Evolutionary conservation across 2,113 vertebrate species (phyloP).

Genomic region (Glareola pratincola): DNA sequence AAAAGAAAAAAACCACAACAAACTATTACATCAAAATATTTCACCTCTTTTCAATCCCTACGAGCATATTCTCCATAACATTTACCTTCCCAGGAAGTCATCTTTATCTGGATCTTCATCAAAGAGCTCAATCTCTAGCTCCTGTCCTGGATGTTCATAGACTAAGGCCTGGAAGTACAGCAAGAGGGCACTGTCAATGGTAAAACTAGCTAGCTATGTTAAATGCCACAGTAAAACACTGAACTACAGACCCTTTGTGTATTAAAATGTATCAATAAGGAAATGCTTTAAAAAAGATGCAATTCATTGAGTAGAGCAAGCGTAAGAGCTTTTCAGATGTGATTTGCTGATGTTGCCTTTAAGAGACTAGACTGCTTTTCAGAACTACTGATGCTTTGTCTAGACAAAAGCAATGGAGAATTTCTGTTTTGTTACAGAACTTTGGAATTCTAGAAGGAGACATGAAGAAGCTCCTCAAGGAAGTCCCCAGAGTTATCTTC

Average conservation of each 20-base stretch:
- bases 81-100: conserved; percentile 92
- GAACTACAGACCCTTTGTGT: not conserved
- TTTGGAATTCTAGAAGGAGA: not conserved
- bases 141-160: conserved; percentile 80
- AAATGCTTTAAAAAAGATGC: not conserved
- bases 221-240: not conserved
- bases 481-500: not conserved
- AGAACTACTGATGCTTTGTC: not conserved
- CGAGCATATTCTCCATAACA: not conserved
- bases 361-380: not conserved
- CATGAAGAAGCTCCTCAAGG: not conserved
- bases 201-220: not conserved
- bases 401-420: not conserved
- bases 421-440: not conserved
- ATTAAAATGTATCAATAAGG: not conserved
- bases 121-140: conserved; percentile 89
- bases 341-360: not conserved
- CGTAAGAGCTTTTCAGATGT: not conserved
- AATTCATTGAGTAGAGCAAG: not conserved
- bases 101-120: conserved; percentile 97
- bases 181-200: not conserved
- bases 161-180: conserved; percentile 78
- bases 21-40: not conserved
- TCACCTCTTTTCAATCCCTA: not conserved
- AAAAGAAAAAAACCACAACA: not conserved